These are phyloP conservation scores for Melanostoma scalare DNA, from an alignment of 2,888 invertebrate species.

Conservation along the genomic window DNA sequence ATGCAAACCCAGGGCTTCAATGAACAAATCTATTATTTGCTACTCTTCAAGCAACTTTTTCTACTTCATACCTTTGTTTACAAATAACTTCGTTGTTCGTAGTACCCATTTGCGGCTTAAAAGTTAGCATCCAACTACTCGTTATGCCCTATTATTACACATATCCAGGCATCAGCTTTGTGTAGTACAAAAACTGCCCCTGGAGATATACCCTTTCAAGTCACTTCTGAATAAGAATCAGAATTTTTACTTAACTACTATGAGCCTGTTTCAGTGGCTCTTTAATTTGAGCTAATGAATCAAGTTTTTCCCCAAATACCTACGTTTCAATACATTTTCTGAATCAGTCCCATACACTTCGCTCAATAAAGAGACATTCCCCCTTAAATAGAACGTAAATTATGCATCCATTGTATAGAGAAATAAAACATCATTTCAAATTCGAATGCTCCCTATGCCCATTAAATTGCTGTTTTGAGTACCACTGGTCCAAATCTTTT, in stretches of 20 bases:
- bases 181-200: too few species aligned
- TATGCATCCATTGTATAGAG: background rate
- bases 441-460: slow-evolving; percentile 9
- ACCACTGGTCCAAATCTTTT: slow-evolving; percentile 55
- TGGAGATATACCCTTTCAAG: too few species aligned
- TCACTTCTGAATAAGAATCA: too few species aligned
- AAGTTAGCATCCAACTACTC: too few species aligned
- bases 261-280: background rate
- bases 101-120: too few species aligned
- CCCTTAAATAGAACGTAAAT: background rate
- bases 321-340: background rate
- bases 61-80: too few species aligned
- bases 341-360: background rate
- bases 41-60: too few species aligned
- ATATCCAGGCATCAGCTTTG: too few species aligned
- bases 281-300: slow-evolving; percentile 16
- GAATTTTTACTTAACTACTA: background rate
- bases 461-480: slow-evolving; percentile 33
- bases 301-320: slow-evolving; percentile 7
- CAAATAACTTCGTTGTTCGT: too few species aligned
- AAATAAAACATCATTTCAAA: slow-evolving; percentile 20
- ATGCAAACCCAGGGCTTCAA: too few species aligned
- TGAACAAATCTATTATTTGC: too few species aligned
- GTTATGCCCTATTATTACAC: too few species aligned
- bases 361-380: background rate